A percentile compares a stretch with the other conserved stretches of the same genome.
These are phyloP conservation scores for Sepioteuthis lessoniana DNA, from an alignment of 2,888 invertebrate species.

Conservation along the genomic window DNA sequence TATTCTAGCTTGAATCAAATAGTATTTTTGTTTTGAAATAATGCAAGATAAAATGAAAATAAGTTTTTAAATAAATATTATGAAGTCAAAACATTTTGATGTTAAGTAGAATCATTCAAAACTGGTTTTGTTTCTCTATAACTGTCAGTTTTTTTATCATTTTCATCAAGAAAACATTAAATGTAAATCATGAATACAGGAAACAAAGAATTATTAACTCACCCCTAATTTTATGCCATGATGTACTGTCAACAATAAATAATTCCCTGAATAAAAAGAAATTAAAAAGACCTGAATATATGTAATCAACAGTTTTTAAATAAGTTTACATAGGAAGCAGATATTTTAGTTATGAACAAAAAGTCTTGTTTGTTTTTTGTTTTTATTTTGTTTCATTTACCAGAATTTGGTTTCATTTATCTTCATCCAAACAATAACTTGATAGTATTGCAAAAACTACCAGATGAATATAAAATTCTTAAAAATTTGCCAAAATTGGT, in stretches of 20 bases:
- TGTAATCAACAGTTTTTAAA: neutral
- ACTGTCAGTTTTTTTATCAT: neutral
- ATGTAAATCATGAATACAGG: neutral
- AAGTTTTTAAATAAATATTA: neutral
- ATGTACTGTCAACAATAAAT: constrained; percentile 68
- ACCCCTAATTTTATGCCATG: constrained; percentile 75
- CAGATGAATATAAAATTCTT: neutral
- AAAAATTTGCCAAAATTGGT: no score
- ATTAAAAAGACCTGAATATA: constrained; percentile 55
- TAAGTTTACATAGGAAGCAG: neutral
- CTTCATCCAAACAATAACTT: neutral
- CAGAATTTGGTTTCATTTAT: neutral
- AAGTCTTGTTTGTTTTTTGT: neutral
- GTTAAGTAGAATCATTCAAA: neutral
- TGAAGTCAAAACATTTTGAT: neutral
- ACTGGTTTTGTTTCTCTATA: neutral
- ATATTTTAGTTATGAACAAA: neutral
- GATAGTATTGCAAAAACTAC: neutral
- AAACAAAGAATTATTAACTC: constrained; percentile 50
- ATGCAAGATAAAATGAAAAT: neutral
- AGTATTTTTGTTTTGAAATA: neutral
- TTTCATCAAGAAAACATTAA: neutral
- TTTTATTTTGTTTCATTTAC: no score
- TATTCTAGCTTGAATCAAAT: no score
- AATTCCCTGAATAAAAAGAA: constrained; percentile 70